These are phyloP conservation scores for Nymphalis urticae DNA, from an alignment of 2,888 invertebrate genomes.

Conservation along the genomic window DNA sequence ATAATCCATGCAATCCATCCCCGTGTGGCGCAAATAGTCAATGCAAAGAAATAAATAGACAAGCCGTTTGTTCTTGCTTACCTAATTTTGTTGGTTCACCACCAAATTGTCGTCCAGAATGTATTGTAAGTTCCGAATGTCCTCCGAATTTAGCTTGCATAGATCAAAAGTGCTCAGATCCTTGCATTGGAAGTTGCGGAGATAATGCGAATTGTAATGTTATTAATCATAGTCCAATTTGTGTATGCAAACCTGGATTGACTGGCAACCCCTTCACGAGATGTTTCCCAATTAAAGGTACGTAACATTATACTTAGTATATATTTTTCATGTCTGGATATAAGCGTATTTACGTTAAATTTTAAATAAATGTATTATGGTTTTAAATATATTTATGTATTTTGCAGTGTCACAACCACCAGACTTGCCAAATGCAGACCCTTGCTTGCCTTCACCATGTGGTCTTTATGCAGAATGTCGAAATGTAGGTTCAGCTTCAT, in stretches of 20 bases:
- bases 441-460: conserved; percentile 86
- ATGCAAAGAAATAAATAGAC: conserved; percentile 86
- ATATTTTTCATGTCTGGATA: too few relatives aligned
- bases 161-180: conserved; percentile 86
- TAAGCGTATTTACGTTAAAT: too few relatives aligned
- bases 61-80: conserved; percentile 87
- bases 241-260: conserved; percentile 86
- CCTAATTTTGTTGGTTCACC: conserved; percentile 85
- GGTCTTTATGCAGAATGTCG: conserved; percentile 84
- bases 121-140: conserved; percentile 86
- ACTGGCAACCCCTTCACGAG: conserved; percentile 90
- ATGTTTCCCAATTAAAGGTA: conserved; percentile 83
- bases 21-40: conserved; percentile 90
- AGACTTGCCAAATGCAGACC: conserved; percentile 64
- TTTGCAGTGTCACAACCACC: conserved; percentile 66
- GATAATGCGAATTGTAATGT: conserved; percentile 83
- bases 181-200: conserved; percentile 84
- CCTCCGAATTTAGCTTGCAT: conserved; percentile 84
- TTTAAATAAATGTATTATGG: too few relatives aligned
- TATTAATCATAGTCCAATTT: conserved; percentile 87
- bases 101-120: conserved; percentile 87
- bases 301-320: too few relatives aligned
- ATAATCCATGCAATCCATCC: conserved; percentile 73
- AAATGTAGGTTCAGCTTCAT: conserved; percentile 80
- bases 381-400: conserved; percentile 10